These are phyloP conservation scores for Neoarius graeffei DNA, from an alignment of 2,113 vertebrate species.

Conservation along the genomic window DNA sequence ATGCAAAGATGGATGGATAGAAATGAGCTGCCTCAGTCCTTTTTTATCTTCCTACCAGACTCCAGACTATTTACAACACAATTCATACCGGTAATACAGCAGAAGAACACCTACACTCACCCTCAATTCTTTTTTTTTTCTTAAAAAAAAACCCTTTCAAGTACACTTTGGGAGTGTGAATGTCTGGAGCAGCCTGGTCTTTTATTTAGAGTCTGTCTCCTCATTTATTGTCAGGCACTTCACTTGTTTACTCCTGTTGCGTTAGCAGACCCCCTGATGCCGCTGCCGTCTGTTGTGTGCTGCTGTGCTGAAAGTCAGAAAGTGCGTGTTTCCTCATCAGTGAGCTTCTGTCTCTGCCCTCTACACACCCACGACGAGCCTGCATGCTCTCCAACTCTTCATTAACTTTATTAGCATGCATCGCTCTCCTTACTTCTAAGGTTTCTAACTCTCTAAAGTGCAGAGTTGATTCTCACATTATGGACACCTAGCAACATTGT, in stretches of 20 bases:
- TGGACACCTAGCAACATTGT: not conserved
- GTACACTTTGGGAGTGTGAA: slow-evolving; percentile 28
- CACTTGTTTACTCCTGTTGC: slow-evolving; percentile 56
- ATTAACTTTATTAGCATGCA: slow-evolving; percentile 52
- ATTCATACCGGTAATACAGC: not conserved
- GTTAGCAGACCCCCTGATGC: slow-evolving; percentile 47
- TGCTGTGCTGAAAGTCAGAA: slow-evolving; percentile 36
- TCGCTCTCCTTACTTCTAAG: not conserved
- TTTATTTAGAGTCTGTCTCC: slow-evolving; percentile 31
- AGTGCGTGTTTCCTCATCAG: slow-evolving; percentile 26
- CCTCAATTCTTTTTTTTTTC: not conserved
- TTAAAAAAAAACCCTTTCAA: not conserved
- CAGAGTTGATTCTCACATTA: slow-evolving; percentile 16
- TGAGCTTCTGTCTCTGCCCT: not conserved
- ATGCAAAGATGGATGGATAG: slow-evolving; percentile 31
- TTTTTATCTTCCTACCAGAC: not conserved
- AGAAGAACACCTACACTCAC: not conserved
- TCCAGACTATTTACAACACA: not conserved
- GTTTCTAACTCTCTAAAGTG: slow-evolving; percentile 19
- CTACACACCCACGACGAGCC: slow-evolving; percentile 8
- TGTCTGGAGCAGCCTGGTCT: slow-evolving; percentile 30
- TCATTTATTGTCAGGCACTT: slow-evolving; percentile 45
- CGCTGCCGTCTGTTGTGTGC: slow-evolving; percentile 45
- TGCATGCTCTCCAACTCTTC: slow-evolving; percentile 38
- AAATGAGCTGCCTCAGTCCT: slow-evolving; percentile 3